Evolutionary conservation across 2,113 vertebrate species (phyloP), one percentile per base, ranked within the genome.

Genomic region (Melozone crissalis): DNA sequence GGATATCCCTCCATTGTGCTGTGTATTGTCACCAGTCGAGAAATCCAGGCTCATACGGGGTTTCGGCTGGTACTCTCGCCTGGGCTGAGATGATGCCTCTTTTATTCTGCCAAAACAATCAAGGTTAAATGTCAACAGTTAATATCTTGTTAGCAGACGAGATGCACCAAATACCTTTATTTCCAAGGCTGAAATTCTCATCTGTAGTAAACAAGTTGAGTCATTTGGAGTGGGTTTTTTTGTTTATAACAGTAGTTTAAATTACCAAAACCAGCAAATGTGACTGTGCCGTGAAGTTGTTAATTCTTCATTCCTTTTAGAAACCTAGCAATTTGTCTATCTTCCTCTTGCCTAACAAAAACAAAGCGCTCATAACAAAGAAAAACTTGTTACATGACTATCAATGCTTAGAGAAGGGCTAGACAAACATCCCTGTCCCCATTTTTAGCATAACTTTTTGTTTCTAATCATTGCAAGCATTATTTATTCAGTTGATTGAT

Each of bases 21-120:
- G 98, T 84, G 94, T 87, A 92, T 98, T 99, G 90, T 99, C 99
- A 78, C 97, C 98, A 95, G 98, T 91, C 37, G 98, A 92, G 81
- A 99, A 98, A 84, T 99, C 99, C 97, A 99, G 96, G 75, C 98
- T 99, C 86, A 99, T 98, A 5, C 99, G 98, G 2, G 99, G 99
- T 95, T 99, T 99, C 18, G 99, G 98, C 51, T 97, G 69, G 44
- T 97, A 99, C 52, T 99, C 99, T 97, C 98, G 98, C 96, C 98
- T 98, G 31, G 99, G 99, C 94, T 99, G 99, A 93, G 67, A 95
- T 10, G 99, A 98, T 55, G 98, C 97, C 15, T 99, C 99, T 96
- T 98, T 99, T 98, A 99, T 99, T 97, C 99, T 99, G 93, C 21
- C 68, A 96, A 76, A 90, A 97, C 16, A 41, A 94, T 12, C 10